Evolutionary conservation across 2,113 vertebrate species (phyloP).

Genomic region (Ceyx margarethae): DNA sequence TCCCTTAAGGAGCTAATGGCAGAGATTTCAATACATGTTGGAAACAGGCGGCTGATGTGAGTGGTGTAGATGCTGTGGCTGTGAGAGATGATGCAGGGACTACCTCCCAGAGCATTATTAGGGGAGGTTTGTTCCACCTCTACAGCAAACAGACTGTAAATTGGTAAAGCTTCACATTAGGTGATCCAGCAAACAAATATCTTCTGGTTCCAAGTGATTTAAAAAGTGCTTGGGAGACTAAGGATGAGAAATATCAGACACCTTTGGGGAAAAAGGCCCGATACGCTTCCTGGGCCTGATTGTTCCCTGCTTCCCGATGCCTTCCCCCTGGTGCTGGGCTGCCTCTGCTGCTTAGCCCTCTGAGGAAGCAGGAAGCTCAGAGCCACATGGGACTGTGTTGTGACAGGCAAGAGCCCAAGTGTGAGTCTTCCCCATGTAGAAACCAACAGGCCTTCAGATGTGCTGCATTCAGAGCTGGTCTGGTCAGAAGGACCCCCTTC

Average conservation of each 20-base stretch:
- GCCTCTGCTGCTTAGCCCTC: not conserved
- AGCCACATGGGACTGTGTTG: not conserved
- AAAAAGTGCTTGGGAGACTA: not conserved
- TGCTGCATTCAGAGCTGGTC: not conserved
- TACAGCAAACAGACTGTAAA: not conserved
- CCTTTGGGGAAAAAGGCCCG: not conserved
- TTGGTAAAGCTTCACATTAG: not conserved
- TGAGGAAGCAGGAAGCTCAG: not conserved
- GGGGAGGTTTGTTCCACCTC: not conserved
- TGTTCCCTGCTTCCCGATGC: not conserved
- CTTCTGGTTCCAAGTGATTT: not conserved
- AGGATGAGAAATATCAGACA: not conserved
- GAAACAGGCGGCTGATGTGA: not conserved
- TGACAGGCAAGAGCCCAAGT: not conserved
- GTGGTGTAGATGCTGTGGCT: not conserved
- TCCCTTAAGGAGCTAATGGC: not conserved
- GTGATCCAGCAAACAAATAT: not conserved
- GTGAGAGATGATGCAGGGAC: not conserved
- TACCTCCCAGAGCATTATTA: not conserved
- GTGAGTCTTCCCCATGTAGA: fast-evolving
- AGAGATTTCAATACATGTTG: not conserved
- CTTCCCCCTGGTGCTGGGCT: not conserved
- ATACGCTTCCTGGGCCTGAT: not conserved
- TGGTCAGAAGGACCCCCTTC: fast-evolving
- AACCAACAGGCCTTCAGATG: not conserved